Percentiles rank a stretch among this genome's conserved stretches.
Evolutionary conservation across 2,888 invertebrate genomes (phyloP).

Genomic region (Autographa gamma): DNA sequence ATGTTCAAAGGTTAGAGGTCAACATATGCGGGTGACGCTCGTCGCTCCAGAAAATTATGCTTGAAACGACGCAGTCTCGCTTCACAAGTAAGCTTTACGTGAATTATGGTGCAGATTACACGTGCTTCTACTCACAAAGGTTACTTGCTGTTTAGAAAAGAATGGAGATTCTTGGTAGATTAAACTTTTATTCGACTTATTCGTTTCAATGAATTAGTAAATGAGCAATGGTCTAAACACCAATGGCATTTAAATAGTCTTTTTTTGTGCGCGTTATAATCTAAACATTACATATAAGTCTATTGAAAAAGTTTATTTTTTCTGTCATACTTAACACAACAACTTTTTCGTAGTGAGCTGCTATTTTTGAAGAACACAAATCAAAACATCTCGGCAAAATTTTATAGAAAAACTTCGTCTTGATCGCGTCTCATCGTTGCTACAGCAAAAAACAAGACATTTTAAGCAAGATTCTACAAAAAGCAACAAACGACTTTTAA

Average conservation of each 20-base stretch:
- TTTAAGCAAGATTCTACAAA: neutral
- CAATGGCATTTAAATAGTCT: too few relatives aligned
- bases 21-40: slow-evolving; percentile 30
- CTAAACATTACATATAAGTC: too few relatives aligned
- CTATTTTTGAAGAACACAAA: too few relatives aligned
- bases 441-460: neutral
- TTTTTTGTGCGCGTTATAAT: too few relatives aligned
- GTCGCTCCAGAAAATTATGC: slow-evolving; percentile 56
- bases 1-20: slow-evolving; percentile 50
- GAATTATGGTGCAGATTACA: slow-evolving; percentile 53
- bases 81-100: slow-evolving; percentile 47
- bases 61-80: slow-evolving; percentile 45
- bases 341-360: too few relatives aligned
- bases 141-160: slow-evolving; percentile 26
- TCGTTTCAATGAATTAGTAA: too few relatives aligned
- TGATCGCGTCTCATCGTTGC: neutral
- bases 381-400: too few relatives aligned
- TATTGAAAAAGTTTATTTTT: too few relatives aligned
- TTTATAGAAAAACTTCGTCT: neutral
- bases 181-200: slow-evolving; percentile 27
- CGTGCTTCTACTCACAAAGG: slow-evolving; percentile 28
- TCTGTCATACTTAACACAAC: too few relatives aligned
- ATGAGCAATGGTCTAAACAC: too few relatives aligned
- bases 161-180: slow-evolving; percentile 28
- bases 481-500: slow-evolving; percentile 10